Evolutionary conservation across 2,113 vertebrate species (phyloP).

Genomic region (Sus scrofa): T2T-Sscrofa CM000827.6:69479501-69480000

Average conservation of each 20-base stretch:
- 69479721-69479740: conserved; percentile 82
- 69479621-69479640: conserved; percentile 84
- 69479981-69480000: neutral
- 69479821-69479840: conserved; percentile 57
- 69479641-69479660: conserved; percentile 84
- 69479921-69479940: neutral
- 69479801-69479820: conserved; percentile 61
- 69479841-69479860: neutral
- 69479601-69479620: conserved; percentile 88
- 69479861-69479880: conserved; percentile 10
- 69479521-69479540: conserved; percentile 54
- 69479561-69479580: conserved; percentile 90
- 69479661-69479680: conserved; percentile 81
- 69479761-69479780: conserved; percentile 90
- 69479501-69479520: neutral
- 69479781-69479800: conserved; percentile 90
- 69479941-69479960: neutral
- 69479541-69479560: conserved; percentile 78
- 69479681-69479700: conserved; percentile 87
- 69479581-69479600: conserved; percentile 89
- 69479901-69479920: neutral
- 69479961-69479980: accelerated
- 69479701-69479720: conserved; percentile 81
- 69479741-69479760: conserved; percentile 85
- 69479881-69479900: neutral